phyloP scores from a whole-genome alignment of 2,113 vertebrate genomes.

The Dipodomys ordii region DNA sequence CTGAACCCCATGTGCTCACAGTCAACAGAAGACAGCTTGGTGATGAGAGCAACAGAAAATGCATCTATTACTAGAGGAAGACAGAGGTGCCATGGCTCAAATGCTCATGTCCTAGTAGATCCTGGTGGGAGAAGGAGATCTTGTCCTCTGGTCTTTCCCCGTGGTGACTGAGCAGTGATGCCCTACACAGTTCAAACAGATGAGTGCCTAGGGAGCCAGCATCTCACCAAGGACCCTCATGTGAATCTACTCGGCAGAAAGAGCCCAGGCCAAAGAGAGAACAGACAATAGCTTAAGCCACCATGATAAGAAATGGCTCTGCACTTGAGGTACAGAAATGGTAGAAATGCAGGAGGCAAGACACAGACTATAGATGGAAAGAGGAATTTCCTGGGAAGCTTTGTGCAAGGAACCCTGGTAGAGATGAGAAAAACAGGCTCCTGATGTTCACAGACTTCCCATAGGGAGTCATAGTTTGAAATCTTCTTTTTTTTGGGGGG shows the following conservation, averaged over 20 bases:
- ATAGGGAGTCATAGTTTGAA: neutral
- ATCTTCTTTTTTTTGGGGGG: neutral
- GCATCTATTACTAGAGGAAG: neutral
- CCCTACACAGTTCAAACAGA: neutral
- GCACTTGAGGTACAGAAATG: neutral
- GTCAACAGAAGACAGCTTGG: neutral
- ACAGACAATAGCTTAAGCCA: neutral
- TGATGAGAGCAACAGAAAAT: neutral
- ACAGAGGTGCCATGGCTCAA: neutral
- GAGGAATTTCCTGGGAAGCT: neutral
- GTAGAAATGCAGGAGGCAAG: neutral
- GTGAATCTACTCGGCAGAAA: neutral
- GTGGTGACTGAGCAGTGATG: neutral
- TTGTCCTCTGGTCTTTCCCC: neutral
- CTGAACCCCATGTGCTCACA: no score
- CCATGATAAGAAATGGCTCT: neutral
- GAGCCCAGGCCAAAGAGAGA: neutral
- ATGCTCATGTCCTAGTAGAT: neutral
- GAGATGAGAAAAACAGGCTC: neutral
- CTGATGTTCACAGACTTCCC: neutral
- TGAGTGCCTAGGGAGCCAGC: no score
- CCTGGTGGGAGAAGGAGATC: neutral
- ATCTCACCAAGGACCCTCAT: neutral
- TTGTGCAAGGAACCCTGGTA: neutral
- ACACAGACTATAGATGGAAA: neutral